Evolutionary conservation across 2,113 vertebrate species (phyloP).

Genomic region (Anarrhichthys ocellatus): DNA sequence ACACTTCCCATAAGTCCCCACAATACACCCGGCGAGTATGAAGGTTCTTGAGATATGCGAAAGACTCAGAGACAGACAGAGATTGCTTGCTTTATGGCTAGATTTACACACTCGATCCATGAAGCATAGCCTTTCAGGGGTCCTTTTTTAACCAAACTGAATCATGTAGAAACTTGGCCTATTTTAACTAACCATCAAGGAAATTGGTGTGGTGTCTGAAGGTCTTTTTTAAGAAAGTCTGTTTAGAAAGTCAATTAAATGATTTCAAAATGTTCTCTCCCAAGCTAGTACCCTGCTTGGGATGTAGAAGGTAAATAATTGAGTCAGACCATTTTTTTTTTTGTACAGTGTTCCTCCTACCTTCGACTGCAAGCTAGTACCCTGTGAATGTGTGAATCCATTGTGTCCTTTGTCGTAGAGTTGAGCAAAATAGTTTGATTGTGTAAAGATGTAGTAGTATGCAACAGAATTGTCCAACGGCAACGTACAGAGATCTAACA

Average conservation of each 20-base stretch:
- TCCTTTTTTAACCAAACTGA: conserved; percentile 3
- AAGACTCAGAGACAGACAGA: background rate
- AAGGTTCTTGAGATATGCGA: background rate
- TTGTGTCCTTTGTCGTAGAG: conserved; percentile 94
- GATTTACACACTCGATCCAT: background rate
- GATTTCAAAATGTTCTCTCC: conserved; percentile 55
- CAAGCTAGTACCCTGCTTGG: conserved; percentile 64
- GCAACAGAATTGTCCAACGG: conserved; percentile 42
- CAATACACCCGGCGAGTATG: background rate
- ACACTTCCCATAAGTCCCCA: background rate
- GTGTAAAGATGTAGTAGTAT: conserved; percentile 90
- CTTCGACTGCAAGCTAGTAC: conserved; percentile 96
- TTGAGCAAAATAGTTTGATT: conserved; percentile 88
- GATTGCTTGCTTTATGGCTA: background rate
- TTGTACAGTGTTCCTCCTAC: conserved; percentile 78
- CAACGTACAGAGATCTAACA: conserved; percentile 45
- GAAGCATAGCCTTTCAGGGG: conserved; percentile 1
- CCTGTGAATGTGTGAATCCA: conserved; percentile 94
- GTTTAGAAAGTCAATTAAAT: conserved; percentile 19
- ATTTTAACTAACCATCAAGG: background rate
- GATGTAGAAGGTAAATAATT: conserved; percentile 38
- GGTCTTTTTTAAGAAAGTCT: background rate
- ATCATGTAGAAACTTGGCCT: conserved; percentile 9
- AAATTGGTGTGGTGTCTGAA: conserved; percentile 7
- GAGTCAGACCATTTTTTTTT: conserved; percentile 21